Evolutionary conservation across 1,140 invertebrate genomes (phyloP).

Genomic region (Chrysopa pallens): DNA sequence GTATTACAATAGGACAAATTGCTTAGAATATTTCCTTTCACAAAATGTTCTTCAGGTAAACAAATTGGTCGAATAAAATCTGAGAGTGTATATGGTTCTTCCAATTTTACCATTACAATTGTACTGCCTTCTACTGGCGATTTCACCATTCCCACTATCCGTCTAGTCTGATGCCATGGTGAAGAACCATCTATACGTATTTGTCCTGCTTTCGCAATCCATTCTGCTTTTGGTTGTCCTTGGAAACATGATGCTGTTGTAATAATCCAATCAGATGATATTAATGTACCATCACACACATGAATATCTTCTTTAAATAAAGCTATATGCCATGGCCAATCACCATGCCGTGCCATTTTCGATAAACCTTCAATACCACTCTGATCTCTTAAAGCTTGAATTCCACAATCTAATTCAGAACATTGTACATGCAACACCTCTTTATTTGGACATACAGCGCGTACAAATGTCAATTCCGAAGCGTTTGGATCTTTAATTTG

Average conservation of each 20-base stretch:
- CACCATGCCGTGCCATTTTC: constrained; percentile 52
- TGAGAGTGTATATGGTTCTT: constrained; percentile 51
- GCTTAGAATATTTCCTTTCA: constrained; percentile 1
- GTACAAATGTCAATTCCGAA: constrained; percentile 60
- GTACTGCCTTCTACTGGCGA: constrained; percentile 76
- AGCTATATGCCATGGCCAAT: constrained; percentile 82
- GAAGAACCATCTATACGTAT: constrained; percentile 56
- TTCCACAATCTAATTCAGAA: constrained; percentile 58
- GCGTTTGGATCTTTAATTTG: constrained; percentile 61
- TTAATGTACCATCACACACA: constrained; percentile 70
- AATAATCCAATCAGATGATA: constrained; percentile 62
- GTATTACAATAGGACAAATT: constrained; percentile 47
- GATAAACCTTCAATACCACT: constrained; percentile 31
- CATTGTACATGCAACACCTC: constrained; percentile 66
- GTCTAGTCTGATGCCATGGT: constrained; percentile 72
- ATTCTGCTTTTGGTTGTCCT: constrained; percentile 70
- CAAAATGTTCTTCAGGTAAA: constrained; percentile 32
- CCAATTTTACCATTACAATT: constrained; percentile 61
- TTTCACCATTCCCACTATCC: constrained; percentile 75
- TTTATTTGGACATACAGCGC: constrained; percentile 50
- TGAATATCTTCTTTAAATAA: constrained; percentile 69
- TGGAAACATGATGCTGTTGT: constrained; percentile 82
- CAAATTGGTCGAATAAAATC: constrained; percentile 73
- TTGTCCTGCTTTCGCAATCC: constrained; percentile 59
- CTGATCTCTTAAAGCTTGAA: constrained; percentile 40